A percentile compares a stretch with the other conserved stretches of the same genome.
Conservation (phyloP, 2,113 vertebrate species). For the Melanocharis versteri region DNA sequence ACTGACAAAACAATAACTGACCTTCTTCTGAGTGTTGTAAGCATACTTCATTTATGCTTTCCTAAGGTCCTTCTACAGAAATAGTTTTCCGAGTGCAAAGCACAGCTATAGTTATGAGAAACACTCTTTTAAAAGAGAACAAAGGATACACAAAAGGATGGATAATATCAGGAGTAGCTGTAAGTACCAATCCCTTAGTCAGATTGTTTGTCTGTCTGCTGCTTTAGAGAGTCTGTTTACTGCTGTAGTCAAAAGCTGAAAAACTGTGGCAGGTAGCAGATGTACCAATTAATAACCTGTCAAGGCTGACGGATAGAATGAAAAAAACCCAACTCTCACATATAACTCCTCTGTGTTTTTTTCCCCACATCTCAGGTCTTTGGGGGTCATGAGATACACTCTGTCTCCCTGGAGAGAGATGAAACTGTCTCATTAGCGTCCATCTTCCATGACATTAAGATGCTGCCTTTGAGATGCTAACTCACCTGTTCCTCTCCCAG, state of each 20-base stretch:
- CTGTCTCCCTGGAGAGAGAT: conserved; percentile 41
- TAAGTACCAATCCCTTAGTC: not conserved
- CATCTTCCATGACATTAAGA: conserved; percentile 35
- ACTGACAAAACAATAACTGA: not conserved
- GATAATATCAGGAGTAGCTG: not conserved
- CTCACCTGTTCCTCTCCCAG: conserved; percentile 90
- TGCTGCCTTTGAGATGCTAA: conserved; percentile 10
- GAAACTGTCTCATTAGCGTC: conserved; percentile 64
- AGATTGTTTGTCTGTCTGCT: conserved; percentile 16
- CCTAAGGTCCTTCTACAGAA: not conserved
- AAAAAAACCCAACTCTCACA: not conserved
- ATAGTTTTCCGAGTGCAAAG: not conserved
- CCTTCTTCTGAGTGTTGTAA: not conserved
- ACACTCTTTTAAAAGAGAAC: not conserved
- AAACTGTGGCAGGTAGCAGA: conserved; percentile 69
- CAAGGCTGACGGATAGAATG: conserved; percentile 65
- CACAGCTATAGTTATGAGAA: not conserved
- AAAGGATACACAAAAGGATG: not conserved
- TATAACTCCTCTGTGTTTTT: not conserved
- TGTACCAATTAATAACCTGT: conserved; percentile 77
- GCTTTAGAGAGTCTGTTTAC: conserved; percentile 16
- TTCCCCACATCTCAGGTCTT: not conserved
- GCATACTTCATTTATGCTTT: not conserved
- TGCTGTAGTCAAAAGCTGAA: not conserved
- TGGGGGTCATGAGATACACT: conserved; percentile 38